Evolutionary conservation across 1,140 invertebrate species (phyloP).

Genomic region (Drosophila insularis): DNA sequence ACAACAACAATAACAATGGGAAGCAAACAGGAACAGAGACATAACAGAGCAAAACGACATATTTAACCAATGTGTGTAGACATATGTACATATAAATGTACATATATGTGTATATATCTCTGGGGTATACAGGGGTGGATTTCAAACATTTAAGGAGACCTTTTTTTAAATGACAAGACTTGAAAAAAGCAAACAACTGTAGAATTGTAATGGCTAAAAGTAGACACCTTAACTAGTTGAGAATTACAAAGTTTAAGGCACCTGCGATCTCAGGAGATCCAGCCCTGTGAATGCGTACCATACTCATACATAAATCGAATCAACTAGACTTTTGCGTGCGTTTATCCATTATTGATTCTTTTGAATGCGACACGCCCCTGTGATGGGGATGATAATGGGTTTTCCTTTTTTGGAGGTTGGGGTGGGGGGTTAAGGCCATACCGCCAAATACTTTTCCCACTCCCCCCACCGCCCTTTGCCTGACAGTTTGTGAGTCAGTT

Average conservation of each 20-base stretch:
- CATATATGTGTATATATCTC: too few species aligned
- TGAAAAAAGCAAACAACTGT: too few species aligned
- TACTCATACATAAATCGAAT: background rate
- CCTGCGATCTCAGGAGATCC: background rate
- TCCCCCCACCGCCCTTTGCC: too few species aligned
- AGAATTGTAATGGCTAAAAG: too few species aligned
- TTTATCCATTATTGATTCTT: constrained; percentile 8
- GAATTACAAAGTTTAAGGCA: too few species aligned
- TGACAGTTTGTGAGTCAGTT: background rate
- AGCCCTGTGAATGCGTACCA: background rate
- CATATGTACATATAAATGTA: background rate
- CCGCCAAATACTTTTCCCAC: background rate
- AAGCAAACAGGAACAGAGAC: constrained; percentile 20
- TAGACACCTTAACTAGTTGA: too few species aligned
- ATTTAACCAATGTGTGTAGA: background rate
- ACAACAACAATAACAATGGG: constrained; percentile 13
- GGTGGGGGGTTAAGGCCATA: background rate
- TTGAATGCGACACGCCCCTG: background rate
- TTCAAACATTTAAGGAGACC: background rate
- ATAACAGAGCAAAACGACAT: constrained; percentile 3
- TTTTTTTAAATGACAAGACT: too few species aligned
- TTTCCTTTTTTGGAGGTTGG: too few species aligned
- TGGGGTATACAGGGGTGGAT: constrained; percentile 1
- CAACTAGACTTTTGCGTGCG: background rate
- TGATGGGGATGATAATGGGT: background rate